Evolutionary conservation across 2,113 vertebrate species (phyloP).

Genomic region (Perccottus glenii): DNA sequence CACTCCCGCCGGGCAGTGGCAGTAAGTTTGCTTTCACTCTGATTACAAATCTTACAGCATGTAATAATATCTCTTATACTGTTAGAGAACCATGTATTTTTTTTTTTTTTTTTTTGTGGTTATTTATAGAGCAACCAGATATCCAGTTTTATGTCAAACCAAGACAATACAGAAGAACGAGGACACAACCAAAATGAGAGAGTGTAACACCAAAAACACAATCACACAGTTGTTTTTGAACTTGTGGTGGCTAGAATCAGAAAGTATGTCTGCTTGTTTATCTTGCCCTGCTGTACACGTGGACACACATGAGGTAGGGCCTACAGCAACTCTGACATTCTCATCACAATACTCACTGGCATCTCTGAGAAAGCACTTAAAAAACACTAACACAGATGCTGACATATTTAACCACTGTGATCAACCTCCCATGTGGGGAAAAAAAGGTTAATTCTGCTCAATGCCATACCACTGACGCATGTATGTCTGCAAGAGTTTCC

Average conservation of each 20-base stretch:
- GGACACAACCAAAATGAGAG: conserved; percentile 23
- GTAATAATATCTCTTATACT: conserved; percentile 31
- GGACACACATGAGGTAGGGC: conserved; percentile 41
- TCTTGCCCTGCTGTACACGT: conserved; percentile 27
- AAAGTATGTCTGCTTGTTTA: conserved; percentile 41
- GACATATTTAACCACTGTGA: conserved; percentile 53
- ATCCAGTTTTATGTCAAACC: conserved; percentile 31
- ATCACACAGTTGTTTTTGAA: conserved; percentile 33
- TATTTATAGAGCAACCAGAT: conserved; percentile 58
- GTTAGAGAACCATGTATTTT: conserved; percentile 27
- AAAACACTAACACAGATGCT: conserved; percentile 60
- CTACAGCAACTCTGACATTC: conserved; percentile 26
- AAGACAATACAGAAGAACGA: conserved; percentile 22
- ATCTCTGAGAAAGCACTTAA: conserved; percentile 54
- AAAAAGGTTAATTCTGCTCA: conserved; percentile 32
- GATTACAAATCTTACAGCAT: conserved; percentile 29
- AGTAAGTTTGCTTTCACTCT: conserved; percentile 22
- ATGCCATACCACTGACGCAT: conserved; percentile 37
- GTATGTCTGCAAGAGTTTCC: conserved; percentile 49
- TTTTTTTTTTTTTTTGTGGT: conserved; percentile 20
- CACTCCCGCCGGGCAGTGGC: conserved; percentile 7
- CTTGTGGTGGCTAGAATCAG: conserved; percentile 29
- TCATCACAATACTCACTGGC: conserved; percentile 57
- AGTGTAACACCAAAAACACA: conserved; percentile 22
- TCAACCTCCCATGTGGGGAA: conserved; percentile 28